These are phyloP conservation scores for Slavum lentiscoides DNA, from an alignment of 2,888 invertebrate genomes.

Conservation along the genomic window DNA sequence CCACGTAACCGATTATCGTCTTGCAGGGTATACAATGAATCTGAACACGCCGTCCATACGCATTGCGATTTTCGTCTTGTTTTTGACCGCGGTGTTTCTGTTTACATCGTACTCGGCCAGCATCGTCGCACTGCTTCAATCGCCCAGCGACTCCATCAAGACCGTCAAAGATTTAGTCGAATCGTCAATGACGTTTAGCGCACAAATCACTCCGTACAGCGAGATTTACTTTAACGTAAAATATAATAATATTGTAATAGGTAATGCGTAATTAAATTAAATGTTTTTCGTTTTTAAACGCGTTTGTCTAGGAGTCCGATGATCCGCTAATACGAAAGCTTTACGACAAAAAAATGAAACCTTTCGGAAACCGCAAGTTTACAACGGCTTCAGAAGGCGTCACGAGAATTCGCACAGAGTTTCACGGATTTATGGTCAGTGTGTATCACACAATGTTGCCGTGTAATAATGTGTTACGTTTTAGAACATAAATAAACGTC, in stretches of 20 bases:
- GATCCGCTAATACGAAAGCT: slow-evolving; percentile 16
- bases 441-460: no score
- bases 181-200: slow-evolving; percentile 70
- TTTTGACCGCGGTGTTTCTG: slow-evolving; percentile 70
- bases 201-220: slow-evolving; percentile 72
- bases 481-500: no score
- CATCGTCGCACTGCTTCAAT: slow-evolving; percentile 74
- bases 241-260: no score
- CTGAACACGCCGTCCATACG: slow-evolving; percentile 64
- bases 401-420: slow-evolving; percentile 34
- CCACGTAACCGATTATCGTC: no score
- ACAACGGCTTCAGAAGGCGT: slow-evolving; percentile 16
- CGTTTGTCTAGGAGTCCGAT: slow-evolving; percentile 9
- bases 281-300: neutral
- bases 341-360: slow-evolving; percentile 38
- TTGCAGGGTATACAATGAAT: slow-evolving; percentile 62
- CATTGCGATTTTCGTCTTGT: slow-evolving; percentile 68
- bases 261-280: neutral
- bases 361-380: neutral
- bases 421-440: slow-evolving; percentile 36
- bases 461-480: no score
- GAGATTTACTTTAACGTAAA: slow-evolving; percentile 70
- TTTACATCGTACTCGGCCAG: slow-evolving; percentile 78
- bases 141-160: slow-evolving; percentile 71
- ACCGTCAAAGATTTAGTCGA: slow-evolving; percentile 68